A percentile compares a stretch with the other conserved stretches of the same genome.
Evolutionary conservation across 1,140 invertebrate species (phyloP).

Genomic region (Grapholita molesta): DNA sequence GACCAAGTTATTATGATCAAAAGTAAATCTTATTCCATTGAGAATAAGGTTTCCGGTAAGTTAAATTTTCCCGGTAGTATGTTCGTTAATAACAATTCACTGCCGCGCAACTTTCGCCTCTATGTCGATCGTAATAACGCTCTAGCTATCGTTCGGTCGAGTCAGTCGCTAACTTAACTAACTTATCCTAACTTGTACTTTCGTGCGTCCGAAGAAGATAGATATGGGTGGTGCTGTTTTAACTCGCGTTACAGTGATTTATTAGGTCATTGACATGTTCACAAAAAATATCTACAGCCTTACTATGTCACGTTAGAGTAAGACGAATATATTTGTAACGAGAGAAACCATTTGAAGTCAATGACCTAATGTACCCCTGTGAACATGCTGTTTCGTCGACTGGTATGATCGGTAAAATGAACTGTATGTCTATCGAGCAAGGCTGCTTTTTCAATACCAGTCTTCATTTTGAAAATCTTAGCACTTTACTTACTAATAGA

Average conservation of each 20-base stretch:
- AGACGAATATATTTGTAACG: background rate
- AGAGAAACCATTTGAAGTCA: background rate
- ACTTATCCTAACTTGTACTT: slow-evolving; percentile 64
- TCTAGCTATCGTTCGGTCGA: slow-evolving; percentile 41
- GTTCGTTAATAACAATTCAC: slow-evolving; percentile 8
- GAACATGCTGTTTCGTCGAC: background rate
- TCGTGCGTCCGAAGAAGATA: slow-evolving; percentile 24
- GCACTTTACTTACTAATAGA: background rate
- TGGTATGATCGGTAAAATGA: background rate
- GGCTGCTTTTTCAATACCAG: background rate
- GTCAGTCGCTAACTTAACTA: slow-evolving; percentile 34
- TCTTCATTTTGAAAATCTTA: background rate
- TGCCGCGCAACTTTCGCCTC: background rate
- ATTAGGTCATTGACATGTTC: background rate
- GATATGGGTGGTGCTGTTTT: background rate
- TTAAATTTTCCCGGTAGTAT: background rate
- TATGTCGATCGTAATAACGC: slow-evolving; percentile 1
- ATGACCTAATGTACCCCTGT: background rate
- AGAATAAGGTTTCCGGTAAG: background rate
- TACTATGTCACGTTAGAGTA: too few species aligned
- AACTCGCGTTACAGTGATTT: background rate
- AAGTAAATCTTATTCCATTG: background rate
- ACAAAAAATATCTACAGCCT: too few species aligned
- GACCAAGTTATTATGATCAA: background rate
- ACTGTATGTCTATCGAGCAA: background rate